phyloP scores from a whole-genome alignment of 2,113 vertebrate species.

The Antigone vipio region DNA sequence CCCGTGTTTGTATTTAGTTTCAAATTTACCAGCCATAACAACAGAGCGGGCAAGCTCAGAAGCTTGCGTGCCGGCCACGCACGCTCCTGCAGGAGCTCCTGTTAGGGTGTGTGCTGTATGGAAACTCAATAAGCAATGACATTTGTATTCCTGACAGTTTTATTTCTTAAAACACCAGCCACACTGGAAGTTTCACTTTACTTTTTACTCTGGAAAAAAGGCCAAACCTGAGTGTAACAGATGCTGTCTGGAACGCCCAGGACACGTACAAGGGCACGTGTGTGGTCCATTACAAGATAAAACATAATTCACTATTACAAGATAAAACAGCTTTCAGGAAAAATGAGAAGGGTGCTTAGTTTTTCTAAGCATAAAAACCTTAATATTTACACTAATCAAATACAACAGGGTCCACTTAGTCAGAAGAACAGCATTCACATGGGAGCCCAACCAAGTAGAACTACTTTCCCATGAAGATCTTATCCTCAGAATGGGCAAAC shows the following conservation, averaged over 20 bases:
- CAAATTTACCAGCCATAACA: background rate
- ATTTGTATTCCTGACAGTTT: background rate
- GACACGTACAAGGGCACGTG: background rate
- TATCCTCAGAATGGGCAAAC: background rate
- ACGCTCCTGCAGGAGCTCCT: background rate
- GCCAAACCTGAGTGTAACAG: background rate
- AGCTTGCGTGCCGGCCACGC: background rate
- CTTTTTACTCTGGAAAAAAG: background rate
- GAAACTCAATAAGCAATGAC: background rate
- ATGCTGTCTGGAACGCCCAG: background rate
- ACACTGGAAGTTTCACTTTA: constrained; percentile 4
- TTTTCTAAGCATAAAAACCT: background rate
- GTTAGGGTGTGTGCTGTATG: fast-evolving
- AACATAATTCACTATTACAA: background rate
- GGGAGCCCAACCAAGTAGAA: background rate
- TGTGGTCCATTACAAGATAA: background rate
- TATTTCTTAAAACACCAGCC: background rate
- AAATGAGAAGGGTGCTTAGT: background rate
- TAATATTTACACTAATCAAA: constrained; percentile 29
- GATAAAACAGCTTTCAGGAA: constrained; percentile 21
- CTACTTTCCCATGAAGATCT: constrained; percentile 31
- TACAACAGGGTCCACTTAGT: background rate
- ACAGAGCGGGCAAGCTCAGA: background rate
- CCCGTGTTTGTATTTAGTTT: background rate
- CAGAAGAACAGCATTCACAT: background rate